Percentiles rank a stretch among this genome's conserved stretches.
These are phyloP conservation scores for Hylyphantes graminicola DNA, from an alignment of 1,140 invertebrate genomes.

Conservation along the genomic window DNA sequence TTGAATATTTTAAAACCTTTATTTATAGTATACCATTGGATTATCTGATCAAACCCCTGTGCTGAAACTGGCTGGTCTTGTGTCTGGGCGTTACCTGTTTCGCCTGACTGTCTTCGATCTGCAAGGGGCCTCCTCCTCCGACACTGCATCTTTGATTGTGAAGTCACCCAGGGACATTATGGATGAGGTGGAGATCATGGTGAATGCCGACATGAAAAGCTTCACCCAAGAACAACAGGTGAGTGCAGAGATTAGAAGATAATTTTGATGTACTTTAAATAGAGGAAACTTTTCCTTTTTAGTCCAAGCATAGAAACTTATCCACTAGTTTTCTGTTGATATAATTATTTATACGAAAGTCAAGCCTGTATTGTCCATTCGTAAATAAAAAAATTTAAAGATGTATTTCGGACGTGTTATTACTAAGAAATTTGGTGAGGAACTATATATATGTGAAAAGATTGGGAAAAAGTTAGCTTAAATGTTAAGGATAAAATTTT, in stretches of 20 bases:
- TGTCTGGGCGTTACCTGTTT: constrained; percentile 86
- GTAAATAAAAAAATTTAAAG: too few relatives aligned
- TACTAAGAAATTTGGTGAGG: too few relatives aligned
- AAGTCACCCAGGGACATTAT: constrained; percentile 77
- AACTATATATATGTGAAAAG: too few relatives aligned
- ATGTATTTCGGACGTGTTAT: too few relatives aligned
- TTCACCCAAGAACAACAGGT: constrained; percentile 79
- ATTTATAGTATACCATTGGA: constrained; percentile 73
- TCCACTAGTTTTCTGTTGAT: not conserved
- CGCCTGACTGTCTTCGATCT: constrained; percentile 88
- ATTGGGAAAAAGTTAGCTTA: too few relatives aligned
- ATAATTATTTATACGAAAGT: too few relatives aligned
- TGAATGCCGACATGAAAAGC: constrained; percentile 74
- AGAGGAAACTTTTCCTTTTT: too few relatives aligned
- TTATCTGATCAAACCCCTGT: constrained; percentile 79
- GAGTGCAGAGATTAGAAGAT: not conserved
- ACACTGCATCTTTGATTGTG: constrained; percentile 86
- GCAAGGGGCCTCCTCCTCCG: constrained; percentile 82
- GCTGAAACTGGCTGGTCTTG: constrained; percentile 81
- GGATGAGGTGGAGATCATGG: constrained; percentile 82
- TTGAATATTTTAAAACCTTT: not conserved
- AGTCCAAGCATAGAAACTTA: too few relatives aligned
- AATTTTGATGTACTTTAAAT: not conserved
- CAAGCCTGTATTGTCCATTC: too few relatives aligned
- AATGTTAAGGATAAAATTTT: too few relatives aligned